Evolutionary conservation across 2,113 vertebrate genomes (phyloP).

Genomic region (Corythornis vintsioides): DNA sequence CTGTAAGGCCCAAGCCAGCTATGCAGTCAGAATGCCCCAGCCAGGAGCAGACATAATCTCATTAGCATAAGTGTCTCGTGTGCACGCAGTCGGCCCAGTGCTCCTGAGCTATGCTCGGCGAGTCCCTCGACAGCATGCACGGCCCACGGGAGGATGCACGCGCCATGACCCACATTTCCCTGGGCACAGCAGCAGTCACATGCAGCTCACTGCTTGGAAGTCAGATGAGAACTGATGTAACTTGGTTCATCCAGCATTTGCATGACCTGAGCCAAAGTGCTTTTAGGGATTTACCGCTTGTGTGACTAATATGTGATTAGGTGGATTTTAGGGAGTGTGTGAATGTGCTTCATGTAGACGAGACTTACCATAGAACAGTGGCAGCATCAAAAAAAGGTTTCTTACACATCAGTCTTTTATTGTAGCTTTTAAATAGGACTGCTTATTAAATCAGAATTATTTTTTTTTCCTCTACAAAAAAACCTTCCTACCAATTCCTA

Average conservation of each 20-base stretch:
- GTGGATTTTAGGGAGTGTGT: neutral
- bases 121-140: neutral
- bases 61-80: neutral
- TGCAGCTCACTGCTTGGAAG: conserved; percentile 13
- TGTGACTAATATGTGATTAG: conserved; percentile 16
- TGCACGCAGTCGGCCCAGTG: neutral
- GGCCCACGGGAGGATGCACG: neutral
- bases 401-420: neutral
- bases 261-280: neutral
- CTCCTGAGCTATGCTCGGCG: neutral
- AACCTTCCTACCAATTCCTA: neutral
- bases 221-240: conserved; percentile 27
- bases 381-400: neutral
- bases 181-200: neutral
- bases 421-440: neutral
- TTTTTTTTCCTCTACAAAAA: neutral
- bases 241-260: neutral
- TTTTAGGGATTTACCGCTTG: conserved; percentile 24
- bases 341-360: neutral
- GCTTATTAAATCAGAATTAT: neutral
- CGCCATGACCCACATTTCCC: conserved; percentile 57
- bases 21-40: fast-evolving
- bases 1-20: neutral
- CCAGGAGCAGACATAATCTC: neutral
- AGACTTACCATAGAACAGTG: neutral